Base-by-base conservation (phyloP, 2,113 vertebrate genomes). In the Girardinichthys multiradiatus region DNA sequence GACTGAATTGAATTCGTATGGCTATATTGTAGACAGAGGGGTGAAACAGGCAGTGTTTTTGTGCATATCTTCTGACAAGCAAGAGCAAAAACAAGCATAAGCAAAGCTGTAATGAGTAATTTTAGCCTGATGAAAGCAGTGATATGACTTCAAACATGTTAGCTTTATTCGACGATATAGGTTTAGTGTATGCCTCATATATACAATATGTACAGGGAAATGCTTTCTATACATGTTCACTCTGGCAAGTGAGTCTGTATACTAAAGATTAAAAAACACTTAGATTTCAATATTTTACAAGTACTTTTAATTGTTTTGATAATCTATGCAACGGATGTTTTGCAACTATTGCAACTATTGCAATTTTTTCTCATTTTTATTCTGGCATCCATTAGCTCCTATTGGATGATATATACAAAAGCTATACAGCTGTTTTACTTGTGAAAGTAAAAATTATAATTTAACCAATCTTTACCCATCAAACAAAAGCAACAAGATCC, bases 1-100 rank as follows among this genome's bases (percentile, higher is more conserved):
- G 74, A 88, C 74, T 64, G 54, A 64, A 72, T 54, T 3, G 17
- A 71, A 58, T 13, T 10, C 6, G 39, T 11, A 54, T 64, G 37
- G 37, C 54, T 33, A 15, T 64, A 54, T 19, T 24, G 45, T 57
- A 72, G n/a, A 70, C 27, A 0, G 42, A 21, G 30, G 64, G 65
- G 37, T 21, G 60, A 30, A 64, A 42, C 13, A 65, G 14, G 15
- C 35, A n/a, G 21, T 63, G 7, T 29, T 31, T 72, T 68, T 26
- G 51, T 68, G 57, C 39, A 74, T 77, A 45, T 63, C 54, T 72
- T 64, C 54, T 65, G 65, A 84, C 68, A 80, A 58, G 63, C 61
- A 76, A 68, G 61, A 58, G 61, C 29, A 8, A 54, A 24, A 24
- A 15, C 4, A 17, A 45, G 7, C 42, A 42, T 15, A 45, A 19